Conservation (phyloP, 2,888 invertebrate genomes). For the Callinectes sapidus region DNA sequence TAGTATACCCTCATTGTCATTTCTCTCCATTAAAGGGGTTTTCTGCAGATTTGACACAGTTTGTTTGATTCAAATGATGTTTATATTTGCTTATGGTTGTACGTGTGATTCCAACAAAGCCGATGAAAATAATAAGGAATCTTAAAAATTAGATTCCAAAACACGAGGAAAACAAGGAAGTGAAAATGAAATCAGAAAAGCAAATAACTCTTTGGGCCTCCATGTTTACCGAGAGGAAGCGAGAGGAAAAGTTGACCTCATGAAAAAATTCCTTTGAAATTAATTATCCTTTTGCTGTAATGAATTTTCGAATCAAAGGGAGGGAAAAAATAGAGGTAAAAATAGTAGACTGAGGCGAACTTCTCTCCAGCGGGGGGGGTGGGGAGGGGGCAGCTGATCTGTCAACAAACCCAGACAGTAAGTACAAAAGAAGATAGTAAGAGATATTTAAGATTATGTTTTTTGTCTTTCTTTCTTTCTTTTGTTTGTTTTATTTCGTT, state of each 20-base stretch:
- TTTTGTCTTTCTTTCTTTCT: no score
- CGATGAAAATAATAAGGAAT: background rate
- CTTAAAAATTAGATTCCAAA: background rate
- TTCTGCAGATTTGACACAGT: background rate
- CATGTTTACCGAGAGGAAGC: background rate
- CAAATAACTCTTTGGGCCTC: background rate
- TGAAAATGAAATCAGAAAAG: background rate
- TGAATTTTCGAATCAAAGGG: background rate
- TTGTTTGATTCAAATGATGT: background rate
- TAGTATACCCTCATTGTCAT: no score
- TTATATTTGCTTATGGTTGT: background rate
- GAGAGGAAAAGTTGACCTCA: background rate
- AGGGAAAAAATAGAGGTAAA: background rate
- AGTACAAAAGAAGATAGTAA: no score
- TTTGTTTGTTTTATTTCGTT: no score
- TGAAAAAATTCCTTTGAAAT: slow-evolving; percentile 11
- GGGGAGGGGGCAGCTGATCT: background rate
- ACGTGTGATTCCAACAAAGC: background rate
- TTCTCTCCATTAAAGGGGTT: background rate
- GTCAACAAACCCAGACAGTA: background rate
- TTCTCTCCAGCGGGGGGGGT: no score
- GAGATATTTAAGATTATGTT: no score
- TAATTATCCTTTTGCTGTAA: background rate
- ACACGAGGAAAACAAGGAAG: background rate
- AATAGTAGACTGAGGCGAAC: background rate